A percentile compares a stretch with the other conserved stretches of the same genome.
Evolutionary conservation across 2,888 invertebrate genomes (phyloP).

Genomic region (Hylaea fasciaria): DNA sequence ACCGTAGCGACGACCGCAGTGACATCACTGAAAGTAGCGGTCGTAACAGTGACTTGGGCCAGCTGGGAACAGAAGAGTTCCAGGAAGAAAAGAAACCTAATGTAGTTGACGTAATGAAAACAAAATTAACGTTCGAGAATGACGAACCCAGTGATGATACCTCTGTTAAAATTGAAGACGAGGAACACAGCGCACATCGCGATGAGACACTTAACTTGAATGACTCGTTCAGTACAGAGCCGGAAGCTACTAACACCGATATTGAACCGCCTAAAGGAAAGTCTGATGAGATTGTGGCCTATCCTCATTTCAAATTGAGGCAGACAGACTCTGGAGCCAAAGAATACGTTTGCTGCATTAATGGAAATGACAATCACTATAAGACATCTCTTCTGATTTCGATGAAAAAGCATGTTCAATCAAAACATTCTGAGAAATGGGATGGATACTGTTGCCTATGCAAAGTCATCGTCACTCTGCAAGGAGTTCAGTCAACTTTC

Average conservation of each 20-base stretch:
- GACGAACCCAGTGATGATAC: conserved; percentile 39
- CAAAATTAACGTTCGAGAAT: conserved; percentile 71
- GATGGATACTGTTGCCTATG: conserved; percentile 84
- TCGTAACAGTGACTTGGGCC: conserved; percentile 31
- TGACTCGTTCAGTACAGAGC: conserved; percentile 22
- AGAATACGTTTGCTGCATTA: conserved; percentile 76
- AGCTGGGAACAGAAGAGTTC: conserved; percentile 17
- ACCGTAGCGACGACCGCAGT: conserved; percentile 53
- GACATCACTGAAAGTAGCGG: conserved; percentile 48
- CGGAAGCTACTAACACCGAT: conserved; percentile 9
- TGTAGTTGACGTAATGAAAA: conserved; percentile 50
- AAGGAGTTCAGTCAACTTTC: conserved; percentile 62
- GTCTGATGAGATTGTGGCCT: conserved; percentile 51
- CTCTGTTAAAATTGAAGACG: conserved; percentile 42
- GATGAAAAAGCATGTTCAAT: conserved; percentile 75
- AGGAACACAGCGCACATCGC: conserved; percentile 33
- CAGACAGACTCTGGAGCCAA: conserved; percentile 61
- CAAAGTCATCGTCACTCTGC: conserved; percentile 72
- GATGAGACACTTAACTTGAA: conserved; percentile 36
- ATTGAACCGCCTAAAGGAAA: conserved; percentile 19
- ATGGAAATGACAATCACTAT: conserved; percentile 68
- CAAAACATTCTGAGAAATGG: conserved; percentile 78
- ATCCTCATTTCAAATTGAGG: conserved; percentile 71
- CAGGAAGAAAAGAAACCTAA: conserved; percentile 23
- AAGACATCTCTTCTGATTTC: conserved; percentile 72